Evolutionary conservation across 2,888 invertebrate genomes (phyloP), one percentile per base, ranked within the genome.

Genomic region (Phalera bucephala): DNA sequence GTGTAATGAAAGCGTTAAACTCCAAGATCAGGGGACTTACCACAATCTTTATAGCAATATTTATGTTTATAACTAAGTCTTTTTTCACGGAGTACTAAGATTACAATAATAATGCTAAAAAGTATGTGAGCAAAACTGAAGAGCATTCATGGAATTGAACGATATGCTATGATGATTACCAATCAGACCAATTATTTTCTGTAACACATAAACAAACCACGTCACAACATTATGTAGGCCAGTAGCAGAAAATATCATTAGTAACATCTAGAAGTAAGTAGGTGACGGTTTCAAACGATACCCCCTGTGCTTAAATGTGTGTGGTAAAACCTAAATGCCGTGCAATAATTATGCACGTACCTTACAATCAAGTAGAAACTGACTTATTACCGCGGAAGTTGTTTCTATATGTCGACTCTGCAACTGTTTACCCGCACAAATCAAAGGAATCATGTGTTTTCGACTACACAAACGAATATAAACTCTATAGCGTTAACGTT

Each of bases 301-400:
- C 32, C 30, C 33, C 4, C 26, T 12, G 17, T 35, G 21, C 33
- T n/a, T 40, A 21, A 36, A 26, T 33, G 32, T 43, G 34, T 39
- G 40, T 46, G 40, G 42, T 35, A 37, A 17, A 17, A 17, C 41
- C 52, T 40, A 45, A 45, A 59, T 46, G 44, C 36, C 34, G 52
- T 39, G 36, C 45, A 23, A 36, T 33, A 43, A 34, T 42, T 41
- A 44, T 46, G 26, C 25, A 33, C 17, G 14, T 33, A 48, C 41
- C 42, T 49, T 30, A 55, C 45, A 55, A 57, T 57, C 47, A 54
- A 52, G 49, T 58, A 61, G 55, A 55, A 65, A 63, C 51, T 37
- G 27, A 40, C 42, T 46, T 57, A 55, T 59, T 54, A 55, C 52
- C 61, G 45, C 66, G 71, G 71, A 71, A 72, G 64, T 68, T 54